phyloP scores from a whole-genome alignment of 2,797 vertebrate genomes.

The Sphenopsis melanotis region DNA sequence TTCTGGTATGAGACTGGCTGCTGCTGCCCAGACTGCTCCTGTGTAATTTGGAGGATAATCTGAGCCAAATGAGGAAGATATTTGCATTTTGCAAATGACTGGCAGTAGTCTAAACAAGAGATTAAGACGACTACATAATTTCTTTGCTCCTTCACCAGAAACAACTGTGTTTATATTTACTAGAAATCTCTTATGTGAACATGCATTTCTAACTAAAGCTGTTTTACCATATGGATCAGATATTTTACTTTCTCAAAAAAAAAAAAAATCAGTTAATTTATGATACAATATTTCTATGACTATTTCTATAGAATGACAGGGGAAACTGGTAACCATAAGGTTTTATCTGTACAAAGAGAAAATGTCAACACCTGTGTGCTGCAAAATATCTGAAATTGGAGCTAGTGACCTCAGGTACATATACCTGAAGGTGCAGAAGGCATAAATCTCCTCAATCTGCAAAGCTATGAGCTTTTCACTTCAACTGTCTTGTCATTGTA shows the following conservation, averaged over 20 bases:
- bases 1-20: not conserved
- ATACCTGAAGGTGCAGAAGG: not conserved
- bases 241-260: not conserved
- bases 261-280: not conserved
- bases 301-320: not conserved
- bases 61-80: not conserved
- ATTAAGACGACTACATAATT: not conserved
- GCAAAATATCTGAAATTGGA: not conserved
- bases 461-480: not conserved
- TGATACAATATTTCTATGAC: not conserved
- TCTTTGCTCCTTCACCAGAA: not conserved
- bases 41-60: not conserved
- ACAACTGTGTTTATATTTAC: not conserved
- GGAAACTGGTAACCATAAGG: not conserved
- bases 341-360: not conserved
- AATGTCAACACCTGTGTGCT: not conserved
- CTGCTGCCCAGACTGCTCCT: not conserved
- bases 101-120: slow-evolving; percentile 12
- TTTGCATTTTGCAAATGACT: slow-evolving; percentile 26
- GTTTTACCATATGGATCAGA: not conserved
- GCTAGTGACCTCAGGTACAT: not conserved
- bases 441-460: not conserved
- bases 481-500: not conserved
- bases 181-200: not conserved
- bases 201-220: not conserved